These are phyloP conservation scores for Smittia sp. DNA, from an alignment of 2,888 invertebrate genomes.

Conservation along the genomic window DNA sequence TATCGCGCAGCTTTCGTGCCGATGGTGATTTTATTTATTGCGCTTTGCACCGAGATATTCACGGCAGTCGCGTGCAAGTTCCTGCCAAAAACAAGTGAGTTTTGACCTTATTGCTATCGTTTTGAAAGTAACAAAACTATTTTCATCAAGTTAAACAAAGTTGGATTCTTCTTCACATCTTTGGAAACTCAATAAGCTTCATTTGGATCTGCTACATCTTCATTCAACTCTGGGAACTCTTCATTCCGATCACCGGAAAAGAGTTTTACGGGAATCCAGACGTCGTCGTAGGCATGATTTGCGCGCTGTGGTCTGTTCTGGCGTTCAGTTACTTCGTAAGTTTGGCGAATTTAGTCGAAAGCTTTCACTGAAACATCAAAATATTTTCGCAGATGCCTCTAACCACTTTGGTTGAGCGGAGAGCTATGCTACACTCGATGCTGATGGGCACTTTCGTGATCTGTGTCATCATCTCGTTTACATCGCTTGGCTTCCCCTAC, in stretches of 20 bases:
- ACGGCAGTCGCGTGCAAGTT: constrained; percentile 43
- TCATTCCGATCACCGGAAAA: constrained; percentile 53
- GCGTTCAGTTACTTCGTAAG: constrained; percentile 52
- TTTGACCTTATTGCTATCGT: background rate
- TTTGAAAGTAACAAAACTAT: background rate
- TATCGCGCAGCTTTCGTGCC: constrained; percentile 47
- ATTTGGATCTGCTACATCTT: constrained; percentile 47
- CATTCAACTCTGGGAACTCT: constrained; percentile 47
- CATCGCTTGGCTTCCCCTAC: constrained; percentile 58
- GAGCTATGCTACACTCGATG: constrained; percentile 46
- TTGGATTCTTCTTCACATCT: constrained; percentile 48
- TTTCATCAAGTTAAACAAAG: background rate
- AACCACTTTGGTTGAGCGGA: constrained; percentile 47
- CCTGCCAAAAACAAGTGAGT: background rate
- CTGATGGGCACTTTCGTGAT: constrained; percentile 46
- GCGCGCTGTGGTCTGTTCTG: constrained; percentile 50
- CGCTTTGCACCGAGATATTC: constrained; percentile 45
- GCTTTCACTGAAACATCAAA: background rate
- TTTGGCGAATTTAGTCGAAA: constrained; percentile 29
- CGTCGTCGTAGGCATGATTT: constrained; percentile 52
- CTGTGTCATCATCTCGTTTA: constrained; percentile 48
- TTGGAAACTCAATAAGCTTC: constrained; percentile 47
- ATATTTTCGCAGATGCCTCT: constrained; percentile 44
- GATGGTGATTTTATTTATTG: constrained; percentile 46
- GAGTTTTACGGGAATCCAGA: constrained; percentile 55